Base-by-base conservation (phyloP, 2,888 invertebrate species). In the Brachypterus glaber region DNA sequence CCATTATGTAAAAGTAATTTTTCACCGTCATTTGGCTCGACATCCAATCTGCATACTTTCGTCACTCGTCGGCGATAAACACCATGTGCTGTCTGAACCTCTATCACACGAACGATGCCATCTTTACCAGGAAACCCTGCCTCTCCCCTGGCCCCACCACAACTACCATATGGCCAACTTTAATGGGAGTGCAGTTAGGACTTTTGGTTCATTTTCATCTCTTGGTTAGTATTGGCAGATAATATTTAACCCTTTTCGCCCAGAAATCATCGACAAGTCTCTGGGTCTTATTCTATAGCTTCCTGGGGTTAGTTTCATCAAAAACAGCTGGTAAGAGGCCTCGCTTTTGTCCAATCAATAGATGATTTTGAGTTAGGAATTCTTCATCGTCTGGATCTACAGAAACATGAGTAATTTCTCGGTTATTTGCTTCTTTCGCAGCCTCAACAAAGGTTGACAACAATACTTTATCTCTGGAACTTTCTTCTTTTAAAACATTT, bases 121-220 rank as follows among this genome's bases (percentile, higher is more conserved):
- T 34, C 38, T 15, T 3, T 8, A 8, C 38, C 34, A 13, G 18
- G 17, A 26, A 21, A 17, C n/a, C 26, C 17, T 11, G 21, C 4
- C 11, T 15, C 17, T 8, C 35, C 18, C 27, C 33, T 12, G 32
- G 29, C 5, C 33, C 37, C 8, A 32, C 25, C 9, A 41, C n/a
- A 3, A 37, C 11, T 8, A 41, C 33, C 12, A 37, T 12, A 17
- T 32, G 21, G 14, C 27, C 13, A 9, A 37, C 17, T 17, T 33
- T 18, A 5, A 41, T 13, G 9, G 26, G 17, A 14, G 25, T 15
- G 9, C 13, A n/a, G 13, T 27, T n/a, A n/a, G n/a, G n/a, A n/a
- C n/a, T 17, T 12, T 21, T 18, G 5, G 15, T 35, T 25, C 36
- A 40, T 25, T 67, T 73, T 4, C 73, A 73, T 52, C 79, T 17